phyloP scores from a whole-genome alignment of 2,797 vertebrate genomes.

The Hipposideros larvatus region DNA sequence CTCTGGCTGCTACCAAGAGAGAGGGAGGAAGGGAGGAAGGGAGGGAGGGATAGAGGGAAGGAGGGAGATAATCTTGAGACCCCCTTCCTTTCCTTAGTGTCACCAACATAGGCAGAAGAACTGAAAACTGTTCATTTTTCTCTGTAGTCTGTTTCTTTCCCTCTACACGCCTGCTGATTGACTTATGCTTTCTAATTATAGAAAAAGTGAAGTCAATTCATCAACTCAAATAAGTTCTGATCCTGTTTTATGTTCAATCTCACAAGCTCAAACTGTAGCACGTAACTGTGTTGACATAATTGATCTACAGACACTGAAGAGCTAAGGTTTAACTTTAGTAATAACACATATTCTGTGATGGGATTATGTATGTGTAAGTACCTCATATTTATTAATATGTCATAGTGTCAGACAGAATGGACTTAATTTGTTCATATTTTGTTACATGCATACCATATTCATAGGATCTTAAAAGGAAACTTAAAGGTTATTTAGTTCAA shows the following conservation, averaged over 20 bases:
- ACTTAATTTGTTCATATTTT: not conserved
- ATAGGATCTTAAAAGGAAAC: not conserved
- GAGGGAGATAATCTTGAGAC: not conserved
- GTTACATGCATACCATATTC: not conserved
- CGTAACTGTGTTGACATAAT: slow-evolving; percentile 50
- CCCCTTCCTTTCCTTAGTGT: not conserved
- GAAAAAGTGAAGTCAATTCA: slow-evolving; percentile 51
- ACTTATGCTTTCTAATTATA: slow-evolving; percentile 66
- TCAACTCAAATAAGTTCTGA: slow-evolving; percentile 50
- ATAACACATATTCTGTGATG: not conserved
- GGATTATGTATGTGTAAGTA: not conserved
- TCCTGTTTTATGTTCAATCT: not conserved
- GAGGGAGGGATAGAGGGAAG: too few relatives aligned
- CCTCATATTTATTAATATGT: not conserved
- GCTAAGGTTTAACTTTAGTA: slow-evolving; percentile 36
- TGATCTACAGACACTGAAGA: slow-evolving; percentile 38
- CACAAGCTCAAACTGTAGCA: slow-evolving; percentile 9
- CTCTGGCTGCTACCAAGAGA: not conserved
- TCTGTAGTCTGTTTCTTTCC: not conserved
- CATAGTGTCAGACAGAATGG: not conserved
- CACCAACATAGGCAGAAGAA: not conserved
- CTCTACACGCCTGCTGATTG: slow-evolving; percentile 1
- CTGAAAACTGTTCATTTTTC: slow-evolving; percentile 7
- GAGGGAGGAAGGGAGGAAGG: too few relatives aligned
- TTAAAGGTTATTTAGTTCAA: not conserved